These are phyloP conservation scores for Delphinus delphis DNA, from an alignment of 2,113 vertebrate species.

Conservation along the genomic window DNA sequence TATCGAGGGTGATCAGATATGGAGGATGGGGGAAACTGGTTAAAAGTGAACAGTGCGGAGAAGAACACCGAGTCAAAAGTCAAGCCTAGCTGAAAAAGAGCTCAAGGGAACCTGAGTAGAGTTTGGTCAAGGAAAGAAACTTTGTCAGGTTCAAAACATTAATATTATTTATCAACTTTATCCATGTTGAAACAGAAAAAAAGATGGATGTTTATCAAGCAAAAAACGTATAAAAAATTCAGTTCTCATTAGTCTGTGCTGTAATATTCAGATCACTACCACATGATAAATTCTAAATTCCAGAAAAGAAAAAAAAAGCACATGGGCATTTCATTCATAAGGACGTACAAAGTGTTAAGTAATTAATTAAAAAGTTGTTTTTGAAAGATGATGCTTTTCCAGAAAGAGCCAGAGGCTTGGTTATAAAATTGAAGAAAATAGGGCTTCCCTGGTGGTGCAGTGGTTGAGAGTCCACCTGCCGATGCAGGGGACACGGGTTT, in stretches of 20 bases:
- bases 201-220: neutral
- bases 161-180: neutral
- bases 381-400: neutral
- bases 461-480: too few relatives aligned
- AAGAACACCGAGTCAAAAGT: neutral
- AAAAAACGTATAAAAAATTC: neutral
- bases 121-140: neutral
- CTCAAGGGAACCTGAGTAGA: neutral
- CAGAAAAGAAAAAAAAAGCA: neutral
- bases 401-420: neutral
- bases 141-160: neutral
- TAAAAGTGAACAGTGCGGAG: neutral
- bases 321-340: neutral
- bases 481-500: too few relatives aligned
- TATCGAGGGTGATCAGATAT: neutral
- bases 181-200: neutral
- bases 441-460: too few relatives aligned
- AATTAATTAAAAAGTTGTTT: neutral
- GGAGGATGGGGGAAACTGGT: neutral
- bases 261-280: neutral
- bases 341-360: neutral
- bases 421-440: neutral
- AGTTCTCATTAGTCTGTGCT: neutral
- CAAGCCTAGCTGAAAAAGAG: neutral
- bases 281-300: neutral